phyloP scores from a whole-genome alignment of 2,888 invertebrate species.

The Ophion costatus region DNA sequence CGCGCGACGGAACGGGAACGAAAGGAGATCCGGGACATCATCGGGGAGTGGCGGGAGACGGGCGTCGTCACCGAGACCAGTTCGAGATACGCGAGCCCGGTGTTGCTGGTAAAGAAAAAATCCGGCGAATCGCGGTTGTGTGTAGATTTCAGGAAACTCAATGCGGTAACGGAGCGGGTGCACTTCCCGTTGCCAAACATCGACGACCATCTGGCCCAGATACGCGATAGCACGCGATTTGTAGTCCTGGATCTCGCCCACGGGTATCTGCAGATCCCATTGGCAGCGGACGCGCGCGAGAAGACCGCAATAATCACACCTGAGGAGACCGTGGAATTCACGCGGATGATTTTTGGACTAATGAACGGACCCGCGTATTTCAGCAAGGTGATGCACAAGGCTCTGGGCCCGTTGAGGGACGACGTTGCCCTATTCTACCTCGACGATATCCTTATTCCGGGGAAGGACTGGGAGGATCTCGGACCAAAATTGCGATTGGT shows the following conservation, averaged over 20 bases:
- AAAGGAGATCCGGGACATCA: conserved; percentile 37
- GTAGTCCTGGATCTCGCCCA: conserved; percentile 41
- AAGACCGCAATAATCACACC: conserved; percentile 66
- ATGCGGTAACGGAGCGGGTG: not conserved
- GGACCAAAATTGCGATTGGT: not conserved
- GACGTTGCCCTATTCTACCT: not conserved
- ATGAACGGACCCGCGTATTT: not conserved
- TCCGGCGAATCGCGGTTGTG: conserved; percentile 10
- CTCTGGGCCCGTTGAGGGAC: not conserved
- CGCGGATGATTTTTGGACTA: not conserved
- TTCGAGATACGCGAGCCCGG: conserved; percentile 52
- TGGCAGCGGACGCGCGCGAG: conserved; percentile 25
- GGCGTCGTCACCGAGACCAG: conserved; percentile 50
- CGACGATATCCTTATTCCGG: not conserved
- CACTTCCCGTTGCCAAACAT: conserved; percentile 33
- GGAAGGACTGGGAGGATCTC: not conserved
- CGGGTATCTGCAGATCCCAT: conserved; percentile 50
- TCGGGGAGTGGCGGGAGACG: conserved; percentile 44
- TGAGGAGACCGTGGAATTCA: conserved; percentile 1
- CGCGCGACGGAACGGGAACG: conserved; percentile 34
- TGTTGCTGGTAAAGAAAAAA: conserved; percentile 57
- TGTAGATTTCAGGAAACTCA: not conserved
- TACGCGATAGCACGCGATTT: conserved; percentile 5
- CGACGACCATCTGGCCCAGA: conserved; percentile 40
- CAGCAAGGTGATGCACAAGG: not conserved